These are phyloP conservation scores for Hydrozoanthus gracilis DNA, from an alignment of 92 coral and sea anemone genomes.

Conservation along the genomic window DNA sequence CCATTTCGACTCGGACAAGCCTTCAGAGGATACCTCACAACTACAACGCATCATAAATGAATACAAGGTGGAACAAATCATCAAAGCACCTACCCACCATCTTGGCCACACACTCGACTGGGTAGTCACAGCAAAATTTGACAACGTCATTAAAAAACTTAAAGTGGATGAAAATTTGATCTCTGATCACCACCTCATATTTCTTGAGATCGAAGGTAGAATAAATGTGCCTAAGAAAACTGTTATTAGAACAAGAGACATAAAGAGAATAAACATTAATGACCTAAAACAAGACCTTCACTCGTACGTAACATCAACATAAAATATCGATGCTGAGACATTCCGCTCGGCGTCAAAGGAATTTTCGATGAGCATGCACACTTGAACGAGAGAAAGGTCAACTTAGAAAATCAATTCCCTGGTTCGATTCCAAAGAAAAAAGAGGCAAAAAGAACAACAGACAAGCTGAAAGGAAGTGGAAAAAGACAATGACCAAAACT, in stretches of 20 bases:
- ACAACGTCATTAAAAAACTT: neutral
- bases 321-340: neutral
- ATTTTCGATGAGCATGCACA: neutral
- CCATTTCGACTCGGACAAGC: neutral
- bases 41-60: neutral
- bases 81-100: neutral
- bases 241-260: neutral
- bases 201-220: neutral
- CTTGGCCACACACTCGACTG: neutral
- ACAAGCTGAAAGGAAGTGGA: neutral
- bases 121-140: neutral
- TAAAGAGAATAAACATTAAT: neutral
- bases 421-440: neutral
- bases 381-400: neutral
- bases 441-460: neutral
- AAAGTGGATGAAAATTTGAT: neutral
- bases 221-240: neutral
- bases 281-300: neutral
- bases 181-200: neutral
- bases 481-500: neutral
- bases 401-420: neutral
- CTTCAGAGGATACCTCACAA: neutral
- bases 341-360: neutral
- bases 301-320: neutral
- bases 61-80: neutral